phyloP scores from a whole-genome alignment of 2,113 vertebrate species.

The Pandion haliaetus region DNA sequence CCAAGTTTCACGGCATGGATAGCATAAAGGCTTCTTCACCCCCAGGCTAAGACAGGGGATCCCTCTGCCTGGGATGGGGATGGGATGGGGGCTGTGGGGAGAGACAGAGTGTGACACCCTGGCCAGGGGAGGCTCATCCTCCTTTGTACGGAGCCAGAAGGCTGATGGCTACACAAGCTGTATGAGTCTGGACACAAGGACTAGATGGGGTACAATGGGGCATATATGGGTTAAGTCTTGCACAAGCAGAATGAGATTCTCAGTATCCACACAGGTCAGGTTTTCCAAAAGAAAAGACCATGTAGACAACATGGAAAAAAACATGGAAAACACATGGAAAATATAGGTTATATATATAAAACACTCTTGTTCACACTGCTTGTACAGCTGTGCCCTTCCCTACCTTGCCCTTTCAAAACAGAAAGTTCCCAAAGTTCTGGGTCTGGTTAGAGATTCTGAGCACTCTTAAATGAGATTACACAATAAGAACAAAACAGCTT shows the following conservation, averaged over 20 bases:
- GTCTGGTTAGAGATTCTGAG: background rate
- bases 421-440: background rate
- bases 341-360: fast-evolving
- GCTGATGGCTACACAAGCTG: background rate
- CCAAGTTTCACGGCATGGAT: background rate
- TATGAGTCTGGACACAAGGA: background rate
- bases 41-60: background rate
- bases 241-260: background rate
- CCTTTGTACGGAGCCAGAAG: fast-evolving
- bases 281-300: background rate
- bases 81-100: background rate
- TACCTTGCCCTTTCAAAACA: background rate
- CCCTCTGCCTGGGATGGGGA: background rate
- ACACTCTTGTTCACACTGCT: background rate
- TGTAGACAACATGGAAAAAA: background rate
- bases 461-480: background rate
- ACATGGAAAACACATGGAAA: background rate
- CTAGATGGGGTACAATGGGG: fast-evolving
- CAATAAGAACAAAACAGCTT: background rate
- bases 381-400: background rate
- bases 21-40: background rate
- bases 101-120: fast-evolving
- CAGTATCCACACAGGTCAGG: background rate
- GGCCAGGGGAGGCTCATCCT: background rate
- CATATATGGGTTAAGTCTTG: background rate